Percentiles rank a stretch among this genome's conserved stretches.
Evolutionary conservation across 1,140 invertebrate genomes (phyloP).

Genomic region (Pseudomyrmex gracilis): DNA sequence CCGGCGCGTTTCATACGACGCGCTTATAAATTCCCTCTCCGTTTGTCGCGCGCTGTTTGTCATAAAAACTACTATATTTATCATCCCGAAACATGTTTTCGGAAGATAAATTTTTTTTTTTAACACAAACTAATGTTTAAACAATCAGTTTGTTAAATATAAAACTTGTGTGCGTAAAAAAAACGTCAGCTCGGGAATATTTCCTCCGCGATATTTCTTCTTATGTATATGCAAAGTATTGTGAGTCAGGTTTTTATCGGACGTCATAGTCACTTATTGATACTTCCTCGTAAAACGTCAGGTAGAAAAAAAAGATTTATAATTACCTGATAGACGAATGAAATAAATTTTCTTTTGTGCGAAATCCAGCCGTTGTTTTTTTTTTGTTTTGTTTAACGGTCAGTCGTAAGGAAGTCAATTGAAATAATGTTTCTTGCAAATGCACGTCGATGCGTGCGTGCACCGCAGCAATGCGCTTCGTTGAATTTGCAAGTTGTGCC

Average conservation of each 20-base stretch:
- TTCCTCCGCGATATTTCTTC: not conserved
- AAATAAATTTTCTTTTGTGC: too few relatives aligned
- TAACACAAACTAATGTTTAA: too few relatives aligned
- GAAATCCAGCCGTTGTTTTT: too few relatives aligned
- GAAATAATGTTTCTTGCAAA: not conserved
- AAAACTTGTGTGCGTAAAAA: not conserved
- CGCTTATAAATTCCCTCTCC: too few relatives aligned
- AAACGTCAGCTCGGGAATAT: not conserved
- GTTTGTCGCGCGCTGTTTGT: too few relatives aligned
- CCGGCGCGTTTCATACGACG: not conserved
- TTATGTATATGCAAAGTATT: slow-evolving; percentile 8
- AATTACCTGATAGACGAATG: not conserved
- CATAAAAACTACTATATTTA: too few relatives aligned
- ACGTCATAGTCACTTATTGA: not conserved
- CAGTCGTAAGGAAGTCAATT: not conserved
- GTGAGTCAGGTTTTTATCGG: slow-evolving; percentile 29
- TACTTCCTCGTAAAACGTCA: not conserved
- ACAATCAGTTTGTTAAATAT: not conserved
- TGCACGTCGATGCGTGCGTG: not conserved
- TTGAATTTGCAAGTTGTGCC: slow-evolving; percentile 51
- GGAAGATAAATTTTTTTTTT: too few relatives aligned
- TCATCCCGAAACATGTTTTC: too few relatives aligned
- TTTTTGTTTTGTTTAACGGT: too few relatives aligned
- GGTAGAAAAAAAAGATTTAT: not conserved
- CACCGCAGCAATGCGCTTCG: not conserved